phyloP scores from a whole-genome alignment of 2,888 invertebrate species.

The Idaea biselata region DNA sequence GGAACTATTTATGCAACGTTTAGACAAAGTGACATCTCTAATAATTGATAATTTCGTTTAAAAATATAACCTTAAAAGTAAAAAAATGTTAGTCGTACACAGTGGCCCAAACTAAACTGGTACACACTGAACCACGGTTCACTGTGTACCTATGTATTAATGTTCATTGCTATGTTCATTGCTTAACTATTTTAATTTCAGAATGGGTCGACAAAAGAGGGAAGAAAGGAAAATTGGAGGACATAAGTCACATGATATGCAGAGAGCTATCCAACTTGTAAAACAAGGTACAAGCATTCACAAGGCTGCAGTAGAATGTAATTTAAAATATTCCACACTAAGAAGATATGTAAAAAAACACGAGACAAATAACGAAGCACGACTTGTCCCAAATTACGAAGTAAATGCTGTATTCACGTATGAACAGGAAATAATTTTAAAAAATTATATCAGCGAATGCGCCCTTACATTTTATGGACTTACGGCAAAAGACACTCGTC shows the following conservation, averaged over 20 bases:
- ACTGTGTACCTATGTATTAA: slow-evolving; percentile 2
- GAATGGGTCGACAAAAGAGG: not conserved
- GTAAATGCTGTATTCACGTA: too few species aligned
- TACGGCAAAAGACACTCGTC: slow-evolving; percentile 20
- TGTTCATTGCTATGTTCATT: too few species aligned
- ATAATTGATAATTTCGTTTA: slow-evolving; percentile 1
- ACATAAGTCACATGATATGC: slow-evolving; percentile 1
- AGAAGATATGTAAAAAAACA: slow-evolving; percentile 5
- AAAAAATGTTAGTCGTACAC: not conserved
- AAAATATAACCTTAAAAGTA: not conserved
- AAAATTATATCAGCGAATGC: slow-evolving; percentile 20
- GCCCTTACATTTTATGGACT: slow-evolving; percentile 23
- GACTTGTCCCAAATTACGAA: too few species aligned
- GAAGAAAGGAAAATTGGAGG: slow-evolving; percentile 4
- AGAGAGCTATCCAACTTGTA: slow-evolving; percentile 5
- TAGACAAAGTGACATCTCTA: not conserved
- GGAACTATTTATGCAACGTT: slow-evolving; percentile 3
- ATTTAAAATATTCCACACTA: slow-evolving; percentile 4
- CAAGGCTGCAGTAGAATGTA: slow-evolving; percentile 4
- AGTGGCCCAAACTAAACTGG: slow-evolving; percentile 2
- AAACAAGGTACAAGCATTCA: slow-evolving; percentile 3
- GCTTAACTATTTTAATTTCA: too few species aligned
- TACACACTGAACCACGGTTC: not conserved
- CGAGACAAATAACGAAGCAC: slow-evolving; percentile 1
- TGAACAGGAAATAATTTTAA: not conserved